A percentile compares a stretch with the other conserved stretches of the same genome.
phyloP scores from a whole-genome alignment of 2,888 invertebrate genomes.

The Epiblema foenella region DNA sequence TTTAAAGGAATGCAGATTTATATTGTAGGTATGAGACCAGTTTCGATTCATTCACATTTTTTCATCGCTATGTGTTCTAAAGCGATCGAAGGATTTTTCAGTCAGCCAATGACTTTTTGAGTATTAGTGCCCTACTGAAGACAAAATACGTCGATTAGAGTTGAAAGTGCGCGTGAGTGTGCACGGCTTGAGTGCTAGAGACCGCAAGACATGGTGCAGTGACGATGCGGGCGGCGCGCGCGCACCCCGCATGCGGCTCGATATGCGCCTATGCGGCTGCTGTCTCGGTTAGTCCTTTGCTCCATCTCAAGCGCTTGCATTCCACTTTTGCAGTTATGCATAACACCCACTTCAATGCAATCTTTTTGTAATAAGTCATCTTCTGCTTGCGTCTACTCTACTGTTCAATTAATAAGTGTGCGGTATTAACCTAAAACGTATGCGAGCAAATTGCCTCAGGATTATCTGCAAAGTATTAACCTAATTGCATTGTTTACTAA shows the following conservation, averaged over 20 bases:
- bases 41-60: background rate
- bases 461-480: conserved; percentile 38
- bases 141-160: conserved; percentile 71
- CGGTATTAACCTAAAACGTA: conserved; percentile 31
- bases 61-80: background rate
- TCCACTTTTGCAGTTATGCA: conserved; percentile 15
- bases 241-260: conserved; percentile 68
- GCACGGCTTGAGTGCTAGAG: conserved; percentile 57
- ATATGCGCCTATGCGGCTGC: conserved; percentile 82
- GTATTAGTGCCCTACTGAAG: conserved; percentile 43
- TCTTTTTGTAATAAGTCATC: conserved; percentile 7
- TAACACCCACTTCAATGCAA: conserved; percentile 20
- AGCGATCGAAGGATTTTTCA: conserved; percentile 4
- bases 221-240: conserved; percentile 67
- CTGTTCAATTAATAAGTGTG: conserved; percentile 26
- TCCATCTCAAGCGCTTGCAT: conserved; percentile 38
- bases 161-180: conserved; percentile 76
- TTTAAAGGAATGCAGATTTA: conserved; percentile 5
- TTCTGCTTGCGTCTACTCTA: conserved; percentile 26
- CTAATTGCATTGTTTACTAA: conserved; percentile 32
- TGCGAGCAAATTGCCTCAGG: conserved; percentile 23
- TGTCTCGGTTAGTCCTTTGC: conserved; percentile 74
- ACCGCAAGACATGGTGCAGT: conserved; percentile 67
- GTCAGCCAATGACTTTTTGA: conserved; percentile 16
- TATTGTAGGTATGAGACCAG: background rate